Conservation (phyloP, 1,140 invertebrate species). For the Pseudomyrmex cubaensis region DNA sequence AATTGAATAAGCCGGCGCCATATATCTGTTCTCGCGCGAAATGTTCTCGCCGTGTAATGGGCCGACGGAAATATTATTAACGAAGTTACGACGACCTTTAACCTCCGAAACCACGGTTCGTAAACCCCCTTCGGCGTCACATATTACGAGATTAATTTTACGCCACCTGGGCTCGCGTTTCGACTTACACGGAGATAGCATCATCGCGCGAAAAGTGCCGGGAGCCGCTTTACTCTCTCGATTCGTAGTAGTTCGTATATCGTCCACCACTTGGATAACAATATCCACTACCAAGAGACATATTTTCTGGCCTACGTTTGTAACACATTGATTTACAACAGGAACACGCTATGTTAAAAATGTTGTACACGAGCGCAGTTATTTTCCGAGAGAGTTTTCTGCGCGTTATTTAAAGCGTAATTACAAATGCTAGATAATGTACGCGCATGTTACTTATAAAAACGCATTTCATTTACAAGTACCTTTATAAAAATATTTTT, state of each 20-base stretch:
- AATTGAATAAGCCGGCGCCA: neutral
- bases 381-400: neutral
- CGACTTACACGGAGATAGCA: neutral
- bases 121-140: constrained; percentile 9
- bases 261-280: neutral
- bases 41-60: neutral
- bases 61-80: constrained; percentile 7
- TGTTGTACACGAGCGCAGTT: neutral
- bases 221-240: constrained; percentile 5
- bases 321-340: neutral
- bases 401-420: constrained; percentile 20
- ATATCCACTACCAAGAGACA: constrained; percentile 2
- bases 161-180: constrained; percentile 22
- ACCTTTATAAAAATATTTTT: too few species aligned
- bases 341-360: too few species aligned
- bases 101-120: constrained; percentile 28
- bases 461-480: too few species aligned
- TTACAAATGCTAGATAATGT: neutral
- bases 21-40: neutral
- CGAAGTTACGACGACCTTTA: constrained; percentile 32
- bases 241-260: constrained; percentile 9
- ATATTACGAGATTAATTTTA: constrained; percentile 60
- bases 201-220: constrained; percentile 33
- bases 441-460: too few species aligned
- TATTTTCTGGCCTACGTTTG: neutral